Base-by-base conservation (phyloP, 2,888 invertebrate species). In the Mimas tiliae region DNA sequence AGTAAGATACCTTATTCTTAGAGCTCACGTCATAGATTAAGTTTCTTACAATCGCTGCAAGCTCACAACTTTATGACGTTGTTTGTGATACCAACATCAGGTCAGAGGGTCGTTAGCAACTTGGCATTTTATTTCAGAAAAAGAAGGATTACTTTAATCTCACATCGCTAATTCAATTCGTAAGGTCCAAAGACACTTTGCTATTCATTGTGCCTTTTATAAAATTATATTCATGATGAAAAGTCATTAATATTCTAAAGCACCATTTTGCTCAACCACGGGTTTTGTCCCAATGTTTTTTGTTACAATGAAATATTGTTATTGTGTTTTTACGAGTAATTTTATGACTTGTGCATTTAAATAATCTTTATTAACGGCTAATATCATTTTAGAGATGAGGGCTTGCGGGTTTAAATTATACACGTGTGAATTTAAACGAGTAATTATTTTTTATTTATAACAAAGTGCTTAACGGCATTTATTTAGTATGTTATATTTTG, bases 91-190 rank as follows among this genome's bases (percentile, higher is more conserved):
- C 77, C 69, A 66, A 68, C 72, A 64, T 69, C 72, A 74, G 72
- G 72, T 78, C 80, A 74, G 77, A 14, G 72, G 81, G 81, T 87
- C 84, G 87, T 89, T 89, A 86, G 82, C 77, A 84, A 85, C 83
- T 85, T 86, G 87, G 85, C 86, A 78, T 88, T 88, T 85, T 83
- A 81, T 87, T 85, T 79, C 72, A 66, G 77, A 83, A 84, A 86
- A 86, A 86, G 84, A 87, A 86, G 84, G 79, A 87, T 87, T 84
- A 79, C 79, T 82, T 65, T 58, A 48, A 65, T 58, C 48, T 84
- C 81, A 74, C 81, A 51, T 70, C 75, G 78, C 79, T 84, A 83
- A 87, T 87, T 87, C 82, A 79, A 74, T 70, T 74, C 71, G 72
- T 11, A 34, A 34, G 68, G 70, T 77, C 73, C 74, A 38, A 9